A percentile compares a stretch with the other conserved stretches of the same genome.
Evolutionary conservation across 2,888 invertebrate species (phyloP).

Genomic region (Zele albiditarsus): DNA sequence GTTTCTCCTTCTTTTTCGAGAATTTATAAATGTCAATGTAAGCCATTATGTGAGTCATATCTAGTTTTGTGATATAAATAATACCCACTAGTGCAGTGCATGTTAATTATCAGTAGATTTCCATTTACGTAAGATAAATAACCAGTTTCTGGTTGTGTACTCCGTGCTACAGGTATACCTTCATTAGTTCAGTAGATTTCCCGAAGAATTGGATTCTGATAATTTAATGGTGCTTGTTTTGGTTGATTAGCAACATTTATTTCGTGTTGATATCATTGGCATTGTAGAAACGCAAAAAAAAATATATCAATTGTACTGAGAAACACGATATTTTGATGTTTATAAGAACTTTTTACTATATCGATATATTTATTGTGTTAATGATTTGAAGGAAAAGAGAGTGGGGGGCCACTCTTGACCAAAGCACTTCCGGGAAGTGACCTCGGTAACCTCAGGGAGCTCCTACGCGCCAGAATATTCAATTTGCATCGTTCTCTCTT

Average conservation of each 20-base stretch:
- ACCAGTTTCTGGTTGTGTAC: neutral
- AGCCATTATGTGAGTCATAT: neutral
- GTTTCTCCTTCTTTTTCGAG: neutral
- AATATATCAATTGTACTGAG: neutral
- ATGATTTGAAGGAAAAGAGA: neutral
- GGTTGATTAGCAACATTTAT: too few relatives aligned
- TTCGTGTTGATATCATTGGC: too few relatives aligned
- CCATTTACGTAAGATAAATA: conserved; percentile 2
- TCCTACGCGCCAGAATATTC: conserved; percentile 22
- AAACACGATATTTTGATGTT: neutral
- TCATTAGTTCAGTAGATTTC: neutral
- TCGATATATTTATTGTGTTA: neutral
- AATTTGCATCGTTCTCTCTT: neutral
- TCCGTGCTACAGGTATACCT: neutral
- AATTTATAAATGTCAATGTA: neutral
- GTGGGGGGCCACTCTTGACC: neutral
- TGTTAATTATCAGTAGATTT: conserved; percentile 1
- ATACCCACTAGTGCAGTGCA: neutral
- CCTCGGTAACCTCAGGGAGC: conserved; percentile 53
- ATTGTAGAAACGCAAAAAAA: neutral
- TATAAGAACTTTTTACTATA: neutral
- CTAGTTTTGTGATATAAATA: neutral
- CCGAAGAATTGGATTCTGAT: neutral
- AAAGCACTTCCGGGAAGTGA: conserved; percentile 64
- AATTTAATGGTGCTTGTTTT: neutral